Base-by-base conservation (phyloP, 2,888 invertebrate genomes). In the Drosophila flavopinicola region DNA sequence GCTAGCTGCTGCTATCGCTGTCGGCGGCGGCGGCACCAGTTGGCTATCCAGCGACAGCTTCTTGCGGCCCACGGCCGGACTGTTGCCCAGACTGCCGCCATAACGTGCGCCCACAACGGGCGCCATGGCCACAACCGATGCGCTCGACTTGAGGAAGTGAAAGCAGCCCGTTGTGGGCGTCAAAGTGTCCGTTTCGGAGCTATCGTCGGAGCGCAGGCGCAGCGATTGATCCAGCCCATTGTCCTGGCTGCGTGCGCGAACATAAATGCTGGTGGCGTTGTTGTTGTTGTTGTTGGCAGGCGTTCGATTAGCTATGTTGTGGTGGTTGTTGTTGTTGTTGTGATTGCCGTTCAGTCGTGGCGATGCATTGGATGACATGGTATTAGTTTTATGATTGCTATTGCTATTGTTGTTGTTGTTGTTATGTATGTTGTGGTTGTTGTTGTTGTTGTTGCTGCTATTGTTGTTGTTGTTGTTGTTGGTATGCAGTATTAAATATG, bases 41-140 rank as follows among this genome's bases (percentile, higher is more conserved):
- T 88, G 88, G 65, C 91, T 91, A 60, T 91, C 91, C 69, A 91
- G 75, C 29, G 91, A 91, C 38, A 89, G 87, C 58, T 91, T 91
- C 42, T 91, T 91, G 0, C 89, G 82, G 0, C 88, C 88, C 2
- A 86, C 79, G 0, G 90, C 89, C 0, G 89, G 89, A 67, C 89
- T 89, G 17, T 88, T 90, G 29, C 88, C 86, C 29, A 89, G 66
- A 39, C 89, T 89, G 54, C 79, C 86, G 15, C 77, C 88, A 5
- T 67, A 69, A 15, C 59, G 68, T 5, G 70, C 61, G 29, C 32
- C 13, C 1, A 41, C 35, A 17, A 32, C 9, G 6, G 48, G 57
- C 2, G 39, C 30, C 7, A 17, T 30, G 0, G 57, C 54, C 5
- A 33, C 23, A 0, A 63, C 33, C 5, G 56, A 25, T 7, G 58